Evolutionary conservation across 2,797 vertebrate genomes (phyloP).

Genomic region (Heterohyrax brucei): DNA sequence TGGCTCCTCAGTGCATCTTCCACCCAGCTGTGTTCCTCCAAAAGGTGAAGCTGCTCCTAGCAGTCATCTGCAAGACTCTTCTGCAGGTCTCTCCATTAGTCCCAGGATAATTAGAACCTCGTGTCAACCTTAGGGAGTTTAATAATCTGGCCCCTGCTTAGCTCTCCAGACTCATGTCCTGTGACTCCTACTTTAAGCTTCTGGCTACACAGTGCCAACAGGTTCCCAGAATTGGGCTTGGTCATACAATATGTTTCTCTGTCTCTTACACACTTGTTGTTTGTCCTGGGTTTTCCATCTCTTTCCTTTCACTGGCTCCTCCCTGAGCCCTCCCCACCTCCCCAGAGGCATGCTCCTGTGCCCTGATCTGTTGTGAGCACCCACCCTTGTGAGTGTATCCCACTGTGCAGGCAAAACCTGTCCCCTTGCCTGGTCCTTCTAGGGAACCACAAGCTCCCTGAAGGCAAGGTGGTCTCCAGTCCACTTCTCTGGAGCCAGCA

Average conservation of each 20-base stretch:
- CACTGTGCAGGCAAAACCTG: accelerated
- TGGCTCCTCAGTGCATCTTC: background rate
- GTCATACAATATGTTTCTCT: background rate
- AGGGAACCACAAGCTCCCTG: background rate
- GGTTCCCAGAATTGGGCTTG: background rate
- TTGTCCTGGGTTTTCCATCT: background rate
- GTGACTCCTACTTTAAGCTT: background rate
- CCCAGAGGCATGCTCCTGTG: background rate
- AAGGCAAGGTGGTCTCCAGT: background rate
- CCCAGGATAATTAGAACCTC: background rate
- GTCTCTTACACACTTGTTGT: background rate
- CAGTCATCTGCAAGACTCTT: background rate
- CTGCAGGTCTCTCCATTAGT: background rate
- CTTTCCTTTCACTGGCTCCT: background rate
- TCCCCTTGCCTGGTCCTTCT: background rate
- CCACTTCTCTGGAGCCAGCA: background rate
- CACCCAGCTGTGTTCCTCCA: background rate
- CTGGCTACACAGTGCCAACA: background rate
- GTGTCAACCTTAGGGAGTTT: background rate
- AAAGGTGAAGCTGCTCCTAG: background rate
- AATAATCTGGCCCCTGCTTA: background rate
- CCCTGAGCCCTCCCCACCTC: too few species aligned
- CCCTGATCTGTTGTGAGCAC: background rate
- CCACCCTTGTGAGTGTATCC: background rate
- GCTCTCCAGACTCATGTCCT: background rate